phyloP scores from a whole-genome alignment of 2,113 vertebrate genomes.

The Gallinago paraguaiae region DNA sequence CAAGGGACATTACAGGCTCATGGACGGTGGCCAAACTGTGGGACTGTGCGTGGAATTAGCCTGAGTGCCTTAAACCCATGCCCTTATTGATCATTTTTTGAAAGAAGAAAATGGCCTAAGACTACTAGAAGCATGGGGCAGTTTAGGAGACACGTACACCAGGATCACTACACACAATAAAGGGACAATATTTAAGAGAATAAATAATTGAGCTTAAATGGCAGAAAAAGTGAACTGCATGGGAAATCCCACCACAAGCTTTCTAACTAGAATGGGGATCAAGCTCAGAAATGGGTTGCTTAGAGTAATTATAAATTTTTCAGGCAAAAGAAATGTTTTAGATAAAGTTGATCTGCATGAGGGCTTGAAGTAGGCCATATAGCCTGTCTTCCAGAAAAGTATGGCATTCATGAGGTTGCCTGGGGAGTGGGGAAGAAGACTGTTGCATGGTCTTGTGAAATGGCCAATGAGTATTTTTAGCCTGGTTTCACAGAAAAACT shows the following conservation, averaged over 20 bases:
- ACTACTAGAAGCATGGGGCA: neutral
- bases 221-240: neutral
- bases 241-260: neutral
- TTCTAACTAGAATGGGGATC: neutral
- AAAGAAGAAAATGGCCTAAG: neutral
- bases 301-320: neutral
- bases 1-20: neutral
- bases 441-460: neutral
- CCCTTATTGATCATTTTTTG: neutral
- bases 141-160: neutral
- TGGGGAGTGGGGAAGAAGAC: neutral
- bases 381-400: neutral
- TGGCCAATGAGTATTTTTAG: neutral
- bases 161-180: neutral
- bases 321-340: neutral
- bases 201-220: neutral
- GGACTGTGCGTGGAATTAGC: neutral
- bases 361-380: neutral
- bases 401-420: neutral
- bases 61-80: neutral
- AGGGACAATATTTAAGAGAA: neutral
- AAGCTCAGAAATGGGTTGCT: neutral
- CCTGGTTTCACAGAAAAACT: neutral
- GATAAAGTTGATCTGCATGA: accelerated
- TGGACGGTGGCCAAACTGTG: accelerated